Conservation (phyloP, 2,113 vertebrate species). For the Oreotrochilus melanogaster region DNA sequence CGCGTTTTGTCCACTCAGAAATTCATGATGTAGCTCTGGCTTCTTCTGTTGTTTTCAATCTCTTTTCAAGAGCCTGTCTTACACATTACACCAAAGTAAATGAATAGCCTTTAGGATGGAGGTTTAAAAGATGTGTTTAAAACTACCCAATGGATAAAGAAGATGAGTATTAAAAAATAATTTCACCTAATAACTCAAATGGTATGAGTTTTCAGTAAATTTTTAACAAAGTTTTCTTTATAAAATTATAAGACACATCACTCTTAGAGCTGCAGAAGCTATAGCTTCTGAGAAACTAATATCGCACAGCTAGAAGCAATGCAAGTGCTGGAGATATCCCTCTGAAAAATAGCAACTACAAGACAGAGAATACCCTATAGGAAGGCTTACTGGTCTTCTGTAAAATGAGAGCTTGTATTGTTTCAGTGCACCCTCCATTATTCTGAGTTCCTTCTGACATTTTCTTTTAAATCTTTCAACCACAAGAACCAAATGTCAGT, state of each 20-base stretch:
- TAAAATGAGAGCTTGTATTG: not conserved
- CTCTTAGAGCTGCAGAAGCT: not conserved
- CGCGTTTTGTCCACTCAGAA: not conserved
- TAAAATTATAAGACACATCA: not conserved
- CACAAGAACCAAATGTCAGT: not conserved
- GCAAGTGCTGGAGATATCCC: not conserved
- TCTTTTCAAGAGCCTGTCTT: not conserved
- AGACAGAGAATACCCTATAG: not conserved
- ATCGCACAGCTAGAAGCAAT: not conserved
- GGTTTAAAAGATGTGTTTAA: no score
- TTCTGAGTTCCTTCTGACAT: not conserved
- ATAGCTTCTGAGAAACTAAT: not conserved
- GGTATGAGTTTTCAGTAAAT: not conserved
- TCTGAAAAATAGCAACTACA: not conserved
- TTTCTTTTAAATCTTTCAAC: not conserved
- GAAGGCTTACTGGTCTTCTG: not conserved
- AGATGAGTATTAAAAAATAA: not conserved
- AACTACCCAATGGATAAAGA: not conserved
- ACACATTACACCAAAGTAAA: not conserved
- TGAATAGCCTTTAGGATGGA: not conserved
- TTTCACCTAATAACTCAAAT: not conserved
- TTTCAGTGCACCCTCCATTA: not conserved
- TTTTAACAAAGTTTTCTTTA: not conserved
- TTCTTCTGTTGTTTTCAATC: not conserved
- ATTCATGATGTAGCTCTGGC: not conserved